A percentile compares a stretch with the other conserved stretches of the same genome.
Evolutionary conservation across 2,888 invertebrate genomes (phyloP).

Genomic region (Polia nebulosa): DNA sequence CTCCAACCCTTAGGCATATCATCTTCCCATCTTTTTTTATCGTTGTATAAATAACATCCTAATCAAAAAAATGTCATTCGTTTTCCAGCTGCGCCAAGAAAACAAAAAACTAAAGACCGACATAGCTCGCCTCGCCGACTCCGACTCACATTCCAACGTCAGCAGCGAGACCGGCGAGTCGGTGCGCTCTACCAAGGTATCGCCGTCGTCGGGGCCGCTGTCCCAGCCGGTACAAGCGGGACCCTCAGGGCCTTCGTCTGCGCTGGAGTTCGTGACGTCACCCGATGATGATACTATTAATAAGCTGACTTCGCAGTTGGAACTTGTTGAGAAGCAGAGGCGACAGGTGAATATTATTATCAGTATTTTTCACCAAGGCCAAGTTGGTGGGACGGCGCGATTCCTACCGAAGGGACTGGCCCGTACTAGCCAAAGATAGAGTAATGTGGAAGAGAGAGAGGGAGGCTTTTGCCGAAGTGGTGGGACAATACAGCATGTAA

Average conservation of each 20-base stretch:
- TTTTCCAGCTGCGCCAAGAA: slow-evolving; percentile 81
- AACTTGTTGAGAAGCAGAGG: slow-evolving; percentile 85
- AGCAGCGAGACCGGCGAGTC: slow-evolving; percentile 71
- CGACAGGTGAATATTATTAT: slow-evolving; percentile 84
- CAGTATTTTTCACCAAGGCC: too few relatives aligned
- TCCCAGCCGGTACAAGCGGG: slow-evolving; percentile 38
- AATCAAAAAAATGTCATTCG: too few relatives aligned
- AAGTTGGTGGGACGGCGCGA: too few relatives aligned
- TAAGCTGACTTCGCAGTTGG: slow-evolving; percentile 85
- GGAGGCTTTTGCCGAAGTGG: too few relatives aligned
- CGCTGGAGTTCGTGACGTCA: slow-evolving; percentile 86
- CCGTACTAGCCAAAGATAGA: too few relatives aligned
- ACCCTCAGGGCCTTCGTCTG: slow-evolving; percentile 79
- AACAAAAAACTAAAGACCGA: slow-evolving; percentile 84
- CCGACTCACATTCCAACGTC: slow-evolving; percentile 52
- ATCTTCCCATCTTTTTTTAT: too few relatives aligned
- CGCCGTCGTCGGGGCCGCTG: slow-evolving; percentile 45
- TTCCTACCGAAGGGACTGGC: too few relatives aligned
- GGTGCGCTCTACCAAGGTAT: slow-evolving; percentile 15
- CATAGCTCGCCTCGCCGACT: slow-evolving; percentile 71
- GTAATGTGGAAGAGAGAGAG: too few relatives aligned
- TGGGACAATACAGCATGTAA: too few relatives aligned
- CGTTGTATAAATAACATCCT: too few relatives aligned
- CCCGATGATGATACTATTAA: slow-evolving; percentile 88
- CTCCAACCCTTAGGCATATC: too few relatives aligned